These are phyloP conservation scores for Perccottus glenii DNA, from an alignment of 2,113 vertebrate genomes.

Conservation along the genomic window DNA sequence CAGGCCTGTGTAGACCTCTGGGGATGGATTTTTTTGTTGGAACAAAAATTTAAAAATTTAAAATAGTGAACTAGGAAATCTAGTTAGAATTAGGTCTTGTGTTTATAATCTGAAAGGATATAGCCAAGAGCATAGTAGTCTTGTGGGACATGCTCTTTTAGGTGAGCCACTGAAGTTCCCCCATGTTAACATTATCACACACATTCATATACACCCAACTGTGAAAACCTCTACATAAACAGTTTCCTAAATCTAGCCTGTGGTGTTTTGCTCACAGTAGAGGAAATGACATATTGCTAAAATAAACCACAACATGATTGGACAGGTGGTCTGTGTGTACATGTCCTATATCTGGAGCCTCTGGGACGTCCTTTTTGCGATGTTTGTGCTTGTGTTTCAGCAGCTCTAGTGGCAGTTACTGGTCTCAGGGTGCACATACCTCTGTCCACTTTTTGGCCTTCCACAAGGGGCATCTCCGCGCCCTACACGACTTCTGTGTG, in stretches of 20 bases:
- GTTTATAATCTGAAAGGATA: too few relatives aligned
- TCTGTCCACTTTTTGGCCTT: conserved; percentile 87
- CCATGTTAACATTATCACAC: conserved; percentile 10
- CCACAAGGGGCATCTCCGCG: conserved; percentile 88
- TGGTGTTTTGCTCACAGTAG: conserved; percentile 51
- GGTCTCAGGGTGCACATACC: conserved; percentile 73
- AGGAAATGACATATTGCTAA: conserved; percentile 48
- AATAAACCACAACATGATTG: conserved; percentile 60
- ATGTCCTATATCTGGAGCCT: conserved; percentile 55
- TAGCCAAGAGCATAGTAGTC: too few relatives aligned
- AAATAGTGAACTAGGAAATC: not conserved
- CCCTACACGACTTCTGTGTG: conserved; percentile 84
- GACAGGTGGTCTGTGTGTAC: conserved; percentile 60
- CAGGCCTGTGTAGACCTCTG: conserved; percentile 28
- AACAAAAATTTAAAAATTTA: not conserved
- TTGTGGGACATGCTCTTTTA: too few relatives aligned
- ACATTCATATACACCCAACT: conserved; percentile 33
- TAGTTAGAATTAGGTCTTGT: not conserved
- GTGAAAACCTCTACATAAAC: conserved; percentile 40
- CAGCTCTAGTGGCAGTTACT: conserved; percentile 24
- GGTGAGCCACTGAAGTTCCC: too few relatives aligned
- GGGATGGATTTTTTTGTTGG: conserved; percentile 22
- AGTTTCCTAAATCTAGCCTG: conserved; percentile 29
- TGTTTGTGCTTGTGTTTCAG: conserved; percentile 44
- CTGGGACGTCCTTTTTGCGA: conserved; percentile 17